These are phyloP conservation scores for Mareca strepera DNA, from an alignment of 2,797 vertebrate genomes.

Conservation along the genomic window DNA sequence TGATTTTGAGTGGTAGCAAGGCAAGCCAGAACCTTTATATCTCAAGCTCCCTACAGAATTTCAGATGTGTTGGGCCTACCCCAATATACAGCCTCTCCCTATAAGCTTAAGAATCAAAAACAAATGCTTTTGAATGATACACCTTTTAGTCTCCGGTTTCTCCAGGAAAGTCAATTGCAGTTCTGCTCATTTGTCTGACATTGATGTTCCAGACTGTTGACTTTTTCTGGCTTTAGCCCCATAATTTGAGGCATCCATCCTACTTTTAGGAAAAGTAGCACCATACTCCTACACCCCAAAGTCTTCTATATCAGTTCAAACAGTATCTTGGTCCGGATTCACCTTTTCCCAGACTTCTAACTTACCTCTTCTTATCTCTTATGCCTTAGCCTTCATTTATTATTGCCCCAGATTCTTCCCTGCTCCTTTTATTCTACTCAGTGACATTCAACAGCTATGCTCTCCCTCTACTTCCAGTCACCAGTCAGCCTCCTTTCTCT, in stretches of 20 bases:
- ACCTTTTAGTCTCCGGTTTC: not conserved
- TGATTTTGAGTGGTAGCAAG: not conserved
- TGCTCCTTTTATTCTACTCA: not conserved
- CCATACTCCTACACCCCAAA: rapidly evolving
- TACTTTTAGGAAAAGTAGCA: not conserved
- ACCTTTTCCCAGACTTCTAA: not conserved
- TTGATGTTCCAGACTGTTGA: not conserved
- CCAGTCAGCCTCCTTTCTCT: not conserved
- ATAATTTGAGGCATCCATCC: not conserved
- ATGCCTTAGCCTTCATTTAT: not conserved
- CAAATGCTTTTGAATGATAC: not conserved
- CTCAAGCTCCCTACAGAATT: not conserved
- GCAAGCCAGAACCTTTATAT: not conserved
- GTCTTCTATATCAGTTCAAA: not conserved
- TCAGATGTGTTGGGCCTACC: not conserved
- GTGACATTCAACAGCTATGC: not conserved
- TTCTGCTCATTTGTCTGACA: not conserved
- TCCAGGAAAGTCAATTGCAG: not conserved
- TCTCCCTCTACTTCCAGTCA: not conserved
- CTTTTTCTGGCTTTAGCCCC: not conserved
- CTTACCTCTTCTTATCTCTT: not conserved
- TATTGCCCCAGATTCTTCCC: not conserved
- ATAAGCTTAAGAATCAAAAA: not conserved
- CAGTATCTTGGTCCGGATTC: not conserved
- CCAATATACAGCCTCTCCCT: not conserved